A percentile compares a stretch with the other conserved stretches of the same genome.
These are phyloP conservation scores for Apodemus sylvaticus DNA, from an alignment of 2,113 vertebrate genomes.

Conservation along the genomic window DNA sequence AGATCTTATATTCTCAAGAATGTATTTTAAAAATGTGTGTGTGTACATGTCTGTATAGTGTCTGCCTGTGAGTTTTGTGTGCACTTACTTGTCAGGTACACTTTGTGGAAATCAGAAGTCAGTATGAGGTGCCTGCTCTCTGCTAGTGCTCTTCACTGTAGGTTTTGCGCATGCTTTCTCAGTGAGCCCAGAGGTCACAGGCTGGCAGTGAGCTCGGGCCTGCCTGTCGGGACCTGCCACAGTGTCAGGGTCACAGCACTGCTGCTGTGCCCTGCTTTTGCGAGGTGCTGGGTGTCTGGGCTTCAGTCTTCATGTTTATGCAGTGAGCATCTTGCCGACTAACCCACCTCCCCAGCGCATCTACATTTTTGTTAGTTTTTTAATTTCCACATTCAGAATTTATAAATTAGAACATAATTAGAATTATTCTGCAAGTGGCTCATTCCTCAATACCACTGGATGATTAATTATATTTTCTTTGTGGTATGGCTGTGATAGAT, in stretches of 20 bases:
- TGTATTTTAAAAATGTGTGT: not conserved
- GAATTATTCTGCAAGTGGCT: constrained; percentile 9
- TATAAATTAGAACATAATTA: not conserved
- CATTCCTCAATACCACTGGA: not conserved
- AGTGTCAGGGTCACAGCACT: not conserved
- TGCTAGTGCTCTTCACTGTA: not conserved
- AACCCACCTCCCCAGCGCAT: not conserved
- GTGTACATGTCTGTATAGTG: not conserved
- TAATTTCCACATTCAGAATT: not conserved
- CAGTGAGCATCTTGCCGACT: not conserved
- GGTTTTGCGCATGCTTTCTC: not conserved
- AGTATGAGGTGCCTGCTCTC: not conserved
- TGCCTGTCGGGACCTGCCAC: not conserved
- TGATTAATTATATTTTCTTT: not conserved
- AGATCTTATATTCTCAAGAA: not conserved
- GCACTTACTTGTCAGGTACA: not conserved
- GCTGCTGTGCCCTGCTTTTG: not conserved
- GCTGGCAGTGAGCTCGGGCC: not conserved
- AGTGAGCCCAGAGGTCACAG: not conserved
- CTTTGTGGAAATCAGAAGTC: not conserved
- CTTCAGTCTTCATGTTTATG: not conserved
- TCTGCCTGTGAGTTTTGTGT: not conserved
- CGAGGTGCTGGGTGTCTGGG: not conserved
- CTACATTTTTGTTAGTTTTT: not conserved
- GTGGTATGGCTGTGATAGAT: not conserved